phyloP scores from a whole-genome alignment of 2,113 vertebrate species.

The Capreolus pygargus region DNA sequence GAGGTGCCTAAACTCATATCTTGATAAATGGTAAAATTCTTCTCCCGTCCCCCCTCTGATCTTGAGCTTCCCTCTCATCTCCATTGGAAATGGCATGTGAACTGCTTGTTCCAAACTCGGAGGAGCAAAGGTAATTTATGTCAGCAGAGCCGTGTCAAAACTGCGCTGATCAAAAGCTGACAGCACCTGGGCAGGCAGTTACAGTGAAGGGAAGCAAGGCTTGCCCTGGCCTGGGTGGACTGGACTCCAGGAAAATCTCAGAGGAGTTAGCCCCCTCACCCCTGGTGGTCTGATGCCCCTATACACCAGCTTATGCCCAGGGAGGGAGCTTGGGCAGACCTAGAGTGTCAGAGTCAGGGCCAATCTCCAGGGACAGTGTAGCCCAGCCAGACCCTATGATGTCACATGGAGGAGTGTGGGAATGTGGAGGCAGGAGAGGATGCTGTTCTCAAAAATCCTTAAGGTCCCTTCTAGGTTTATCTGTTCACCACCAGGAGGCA shows the following conservation, averaged over 20 bases:
- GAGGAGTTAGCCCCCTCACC: not conserved
- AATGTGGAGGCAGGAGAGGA: not conserved
- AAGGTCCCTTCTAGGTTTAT: not conserved
- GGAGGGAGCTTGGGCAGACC: not conserved
- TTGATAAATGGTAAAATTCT: conserved; percentile 66
- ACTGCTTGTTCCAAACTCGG: conserved; percentile 48
- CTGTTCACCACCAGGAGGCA: conserved; percentile 51
- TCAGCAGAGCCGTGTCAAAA: conserved; percentile 57
- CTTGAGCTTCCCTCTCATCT: conserved; percentile 45
- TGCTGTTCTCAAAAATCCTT: not conserved
- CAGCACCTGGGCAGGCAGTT: not conserved
- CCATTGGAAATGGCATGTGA: conserved; percentile 68
- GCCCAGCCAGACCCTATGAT: not conserved
- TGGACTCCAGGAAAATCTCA: not conserved
- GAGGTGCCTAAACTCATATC: conserved; percentile 64
- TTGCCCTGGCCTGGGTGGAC: not conserved
- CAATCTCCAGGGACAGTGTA: not conserved
- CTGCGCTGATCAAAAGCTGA: conserved; percentile 56
- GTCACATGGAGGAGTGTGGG: not conserved
- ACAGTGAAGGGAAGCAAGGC: not conserved
- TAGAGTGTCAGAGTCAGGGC: not conserved
- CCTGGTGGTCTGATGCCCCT: not conserved
- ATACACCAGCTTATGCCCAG: not conserved
- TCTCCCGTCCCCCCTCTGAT: conserved; percentile 24
- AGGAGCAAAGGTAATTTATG: conserved; percentile 71